Evolutionary conservation across 2,797 vertebrate species (phyloP).

Genomic region (Typhlichthys eigenmanni): DNA sequence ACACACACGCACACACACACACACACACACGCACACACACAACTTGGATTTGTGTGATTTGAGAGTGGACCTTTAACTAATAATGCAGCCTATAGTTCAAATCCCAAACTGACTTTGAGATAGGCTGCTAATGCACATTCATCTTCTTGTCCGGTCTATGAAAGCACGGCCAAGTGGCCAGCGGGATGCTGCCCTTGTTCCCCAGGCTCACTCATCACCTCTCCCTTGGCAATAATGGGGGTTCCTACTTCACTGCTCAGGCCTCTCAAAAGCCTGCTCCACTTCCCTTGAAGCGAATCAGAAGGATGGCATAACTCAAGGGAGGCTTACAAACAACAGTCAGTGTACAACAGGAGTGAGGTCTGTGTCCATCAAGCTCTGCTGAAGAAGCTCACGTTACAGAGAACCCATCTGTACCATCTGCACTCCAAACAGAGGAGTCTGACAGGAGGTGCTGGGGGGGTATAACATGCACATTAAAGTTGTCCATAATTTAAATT

Average conservation of each 20-base stretch:
- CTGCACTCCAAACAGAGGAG: not conserved
- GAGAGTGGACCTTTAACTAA: too few relatives aligned
- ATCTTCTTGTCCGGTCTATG: constrained; percentile 1
- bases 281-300: constrained; percentile 8
- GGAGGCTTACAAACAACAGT: constrained; percentile 12
- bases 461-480: constrained; percentile 8
- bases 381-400: not conserved
- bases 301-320: constrained; percentile 9
- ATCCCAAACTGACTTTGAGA: not conserved
- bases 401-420: not conserved
- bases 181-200: not conserved
- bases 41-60: too few relatives aligned
- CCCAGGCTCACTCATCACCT: not conserved
- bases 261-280: not conserved
- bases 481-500: not conserved
- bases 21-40: too few relatives aligned
- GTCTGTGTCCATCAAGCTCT: not conserved
- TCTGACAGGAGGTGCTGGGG: not conserved
- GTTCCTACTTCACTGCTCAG: not conserved
- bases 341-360: not conserved
- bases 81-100: not conserved
- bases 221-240: not conserved
- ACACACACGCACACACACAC: too few relatives aligned
- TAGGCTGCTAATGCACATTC: not conserved
- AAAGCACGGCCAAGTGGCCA: constrained; percentile 9